Evolutionary conservation across 2,797 vertebrate genomes (phyloP), one percentile per base, ranked within the genome.

Genomic region (Dermochelys coriacea): DNA sequence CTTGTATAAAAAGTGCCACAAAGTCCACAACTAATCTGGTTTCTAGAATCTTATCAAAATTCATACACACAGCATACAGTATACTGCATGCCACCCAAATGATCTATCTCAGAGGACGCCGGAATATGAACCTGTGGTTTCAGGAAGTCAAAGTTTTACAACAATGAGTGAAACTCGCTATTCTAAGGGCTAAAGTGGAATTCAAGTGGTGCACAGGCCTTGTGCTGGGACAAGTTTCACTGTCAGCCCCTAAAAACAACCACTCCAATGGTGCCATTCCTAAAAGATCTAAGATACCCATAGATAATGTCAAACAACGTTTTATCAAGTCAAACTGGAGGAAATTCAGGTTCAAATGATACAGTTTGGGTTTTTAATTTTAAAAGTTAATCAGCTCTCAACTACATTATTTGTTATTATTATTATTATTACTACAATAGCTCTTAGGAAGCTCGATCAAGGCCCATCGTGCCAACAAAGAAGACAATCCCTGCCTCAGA

Each of bases 1-100:
- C 74, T 91, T 78, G 50, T 51, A 23, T 29, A 84, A 93, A 37
- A 94, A 85, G 75, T n/a, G 84, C 77, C 84, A 80, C 86, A 49
- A 83, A 55, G 34, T 78, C 51, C 61, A 88, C 87, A 85, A 23
- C 45, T 59, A 88, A 59, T 68, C 75, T 71, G 54, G 34, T 41
- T 93, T 84, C 47, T 68, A 86, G 54, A 52, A 87, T 57, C 6
- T 10, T 80, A 41, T 82, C 55, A 87, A 19, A 94, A 85, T 80
- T 91, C 45, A 83, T 92, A 83, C 85, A 75, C 52, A 87, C 2
- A 79, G 64, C 9, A 45, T 80, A 87, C 2, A 71, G 77, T 11
- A 49, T 82, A 49, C 61, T 50, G 54, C 34, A 49, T 34, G 37
- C 37, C 55, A 47, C 4, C 1, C 2, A 68, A 79, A 59, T 61